A percentile compares a stretch with the other conserved stretches of the same genome.
phyloP scores from a whole-genome alignment of 2,797 vertebrate genomes.

The Alosa sapidissima region DNA sequence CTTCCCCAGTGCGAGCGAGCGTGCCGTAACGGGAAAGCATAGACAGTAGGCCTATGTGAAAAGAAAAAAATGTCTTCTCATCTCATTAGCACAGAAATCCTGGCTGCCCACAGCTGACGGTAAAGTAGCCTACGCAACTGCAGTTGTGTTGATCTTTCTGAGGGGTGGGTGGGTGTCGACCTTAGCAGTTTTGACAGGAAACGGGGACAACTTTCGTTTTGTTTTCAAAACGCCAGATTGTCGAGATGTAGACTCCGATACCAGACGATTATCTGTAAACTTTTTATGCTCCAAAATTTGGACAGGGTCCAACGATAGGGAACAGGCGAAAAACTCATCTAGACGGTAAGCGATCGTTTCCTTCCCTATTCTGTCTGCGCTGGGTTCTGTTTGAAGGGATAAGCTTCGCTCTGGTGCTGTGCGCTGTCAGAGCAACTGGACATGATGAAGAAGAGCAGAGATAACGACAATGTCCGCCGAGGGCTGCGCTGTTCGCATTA shows the following conservation, averaged over 20 bases:
- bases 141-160: not conserved
- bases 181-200: conserved; percentile 21
- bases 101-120: not conserved
- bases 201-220: conserved; percentile 18
- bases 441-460: not conserved
- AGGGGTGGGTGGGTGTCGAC: conserved; percentile 16
- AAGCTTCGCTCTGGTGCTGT: not conserved
- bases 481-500: not conserved
- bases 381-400: not conserved
- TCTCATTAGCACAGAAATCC: not conserved
- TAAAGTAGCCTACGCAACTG: not conserved
- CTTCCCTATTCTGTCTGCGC: not conserved
- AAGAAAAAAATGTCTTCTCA: not conserved
- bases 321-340: not conserved
- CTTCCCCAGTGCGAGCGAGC: not conserved
- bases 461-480: not conserved
- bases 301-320: not conserved
- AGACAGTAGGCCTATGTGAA: not conserved
- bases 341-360: conserved; percentile 4
- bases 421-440: not conserved
- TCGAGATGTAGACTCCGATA: not conserved
- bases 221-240: not conserved
- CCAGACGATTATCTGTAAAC: not conserved
- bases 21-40: not conserved
- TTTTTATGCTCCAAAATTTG: not conserved